Evolutionary conservation across 2,888 invertebrate genomes (phyloP).

Genomic region (Diarsia dahlii): DNA sequence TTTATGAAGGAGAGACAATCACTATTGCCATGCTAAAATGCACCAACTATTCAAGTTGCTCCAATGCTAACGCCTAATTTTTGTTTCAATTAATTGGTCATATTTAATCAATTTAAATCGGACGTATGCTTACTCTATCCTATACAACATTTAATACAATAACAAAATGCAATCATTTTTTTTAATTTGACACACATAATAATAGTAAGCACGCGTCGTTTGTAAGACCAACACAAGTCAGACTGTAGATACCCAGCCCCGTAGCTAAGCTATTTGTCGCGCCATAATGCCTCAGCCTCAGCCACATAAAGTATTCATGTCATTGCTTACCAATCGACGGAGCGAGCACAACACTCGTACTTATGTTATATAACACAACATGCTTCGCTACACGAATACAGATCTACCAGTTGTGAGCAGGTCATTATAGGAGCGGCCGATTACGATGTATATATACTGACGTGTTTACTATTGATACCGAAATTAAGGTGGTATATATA

Average conservation of each 20-base stretch:
- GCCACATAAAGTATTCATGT: constrained; percentile 36
- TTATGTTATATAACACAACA: background rate
- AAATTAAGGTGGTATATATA: background rate
- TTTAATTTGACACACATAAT: background rate
- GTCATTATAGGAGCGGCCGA: background rate
- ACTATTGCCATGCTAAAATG: constrained; percentile 6
- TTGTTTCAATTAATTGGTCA: background rate
- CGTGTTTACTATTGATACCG: background rate
- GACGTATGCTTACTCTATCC: constrained; percentile 30
- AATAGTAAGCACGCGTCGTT: constrained; percentile 38
- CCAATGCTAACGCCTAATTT: constrained; percentile 9
- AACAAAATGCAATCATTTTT: background rate
- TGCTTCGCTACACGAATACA: constrained; percentile 14
- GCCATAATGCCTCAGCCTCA: constrained; percentile 50
- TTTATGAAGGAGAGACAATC: background rate
- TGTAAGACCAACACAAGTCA: constrained; percentile 11
- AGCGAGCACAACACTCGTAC: constrained; percentile 1
- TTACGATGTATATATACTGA: background rate
- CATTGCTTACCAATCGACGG: constrained; percentile 53
- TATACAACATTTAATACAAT: background rate
- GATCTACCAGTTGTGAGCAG: constrained; percentile 7
- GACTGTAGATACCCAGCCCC: constrained; percentile 45
- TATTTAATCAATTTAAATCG: constrained; percentile 7
- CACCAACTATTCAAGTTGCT: constrained; percentile 1
- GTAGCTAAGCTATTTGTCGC: constrained; percentile 58